Evolutionary conservation across 2,888 invertebrate genomes (phyloP).

Genomic region (Tiliacea citrago): DNA sequence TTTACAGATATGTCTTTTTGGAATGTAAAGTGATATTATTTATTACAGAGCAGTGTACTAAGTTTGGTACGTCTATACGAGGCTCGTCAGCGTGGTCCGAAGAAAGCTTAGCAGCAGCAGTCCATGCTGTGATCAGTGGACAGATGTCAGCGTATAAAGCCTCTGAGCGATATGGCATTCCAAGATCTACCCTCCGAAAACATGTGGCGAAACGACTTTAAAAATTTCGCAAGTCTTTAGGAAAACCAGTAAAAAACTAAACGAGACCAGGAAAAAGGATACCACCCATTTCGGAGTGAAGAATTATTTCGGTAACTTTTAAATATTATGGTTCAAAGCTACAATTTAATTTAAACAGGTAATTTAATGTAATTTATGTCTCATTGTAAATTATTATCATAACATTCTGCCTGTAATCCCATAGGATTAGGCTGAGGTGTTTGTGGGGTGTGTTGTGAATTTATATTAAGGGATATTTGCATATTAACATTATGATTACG

Average conservation of each 20-base stretch:
- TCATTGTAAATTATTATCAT: background rate
- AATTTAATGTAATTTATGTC: background rate
- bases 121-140: conserved; percentile 4
- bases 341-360: background rate
- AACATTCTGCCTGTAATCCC: background rate
- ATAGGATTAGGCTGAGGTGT: background rate
- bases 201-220: background rate
- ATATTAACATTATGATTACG: too few species aligned
- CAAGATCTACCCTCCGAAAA: conserved; percentile 9
- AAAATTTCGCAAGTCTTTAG: background rate
- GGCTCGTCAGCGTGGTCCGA: background rate
- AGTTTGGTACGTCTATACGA: background rate
- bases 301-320: too few species aligned
- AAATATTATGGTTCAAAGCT: background rate
- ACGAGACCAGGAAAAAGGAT: too few species aligned
- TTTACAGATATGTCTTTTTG: background rate
- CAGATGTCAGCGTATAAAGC: conserved; percentile 15
- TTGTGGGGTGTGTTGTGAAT: background rate
- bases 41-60: conserved; percentile 8
- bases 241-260: background rate
- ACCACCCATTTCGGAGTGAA: background rate
- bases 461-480: background rate
- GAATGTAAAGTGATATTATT: background rate
- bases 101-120: background rate
- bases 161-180: conserved; percentile 11